Evolutionary conservation across 2,888 invertebrate species (phyloP), one percentile per base, ranked within the genome.

Genomic region (Crematogaster levior): DNA sequence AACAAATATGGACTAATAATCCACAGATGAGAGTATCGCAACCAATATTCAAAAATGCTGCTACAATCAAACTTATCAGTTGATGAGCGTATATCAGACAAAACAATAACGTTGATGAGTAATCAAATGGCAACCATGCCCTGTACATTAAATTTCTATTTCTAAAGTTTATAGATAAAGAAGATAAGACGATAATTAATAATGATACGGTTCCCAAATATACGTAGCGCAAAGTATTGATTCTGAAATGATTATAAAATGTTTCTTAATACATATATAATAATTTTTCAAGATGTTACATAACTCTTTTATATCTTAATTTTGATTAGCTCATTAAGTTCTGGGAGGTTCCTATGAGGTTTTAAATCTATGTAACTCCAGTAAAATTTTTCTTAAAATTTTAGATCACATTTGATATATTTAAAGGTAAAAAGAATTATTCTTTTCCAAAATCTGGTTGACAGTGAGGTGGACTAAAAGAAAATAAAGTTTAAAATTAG

Each of bases 21-120:
- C 85, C 85, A 34, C 72, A 82, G 0, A 88, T 60, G 1, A 89
- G 9, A 10, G 70, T 27, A 18, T 88, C 88, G 40, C 79, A 81
- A 0, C 82, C 83, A 6, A 84, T 27, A 48, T 85, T 83, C 4
- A 72, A 7, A 4, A 79, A 3, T 0, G 82, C 30, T 10, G 37
- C 68, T 9, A 18, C 0, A 1, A 18, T 0, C 15, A 82, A 7
- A 3, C 53, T 60, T 15, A 81, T 5, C 1, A 53, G 1, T 40
- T 88, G 85, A 24, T 87, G 81, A 9, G 7, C 0, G 53, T 84
- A 82, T 9, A 34, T 30, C 1, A 79, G 2, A 5, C 3, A 48
- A 24, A 81, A 81, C 1, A 68, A 3, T 0, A 3, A 0, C 0
- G 15, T 4, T 0, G 85, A 30, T 0, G 79, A 70, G 0, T 61